phyloP scores from a whole-genome alignment of 2,888 invertebrate genomes.

The Sympetrum striolatum region DNA sequence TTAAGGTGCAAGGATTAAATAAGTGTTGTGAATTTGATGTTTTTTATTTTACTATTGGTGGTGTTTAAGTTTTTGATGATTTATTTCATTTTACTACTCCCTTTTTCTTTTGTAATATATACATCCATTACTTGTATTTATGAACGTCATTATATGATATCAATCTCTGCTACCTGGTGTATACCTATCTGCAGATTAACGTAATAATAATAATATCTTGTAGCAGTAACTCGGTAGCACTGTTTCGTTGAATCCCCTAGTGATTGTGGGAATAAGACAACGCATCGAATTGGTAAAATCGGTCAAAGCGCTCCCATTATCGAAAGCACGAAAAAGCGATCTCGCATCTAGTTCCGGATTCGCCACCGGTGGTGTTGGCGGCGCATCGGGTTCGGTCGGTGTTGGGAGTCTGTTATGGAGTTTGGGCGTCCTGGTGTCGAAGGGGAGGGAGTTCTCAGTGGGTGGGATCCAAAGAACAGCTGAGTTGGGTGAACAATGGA shows the following conservation, averaged over 20 bases:
- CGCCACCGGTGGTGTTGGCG: background rate
- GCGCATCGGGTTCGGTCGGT: background rate
- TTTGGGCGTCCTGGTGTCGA: background rate
- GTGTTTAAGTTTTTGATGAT: no score
- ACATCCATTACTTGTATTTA: no score
- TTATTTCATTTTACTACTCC: no score
- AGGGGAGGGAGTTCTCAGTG: background rate
- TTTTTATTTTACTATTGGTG: no score
- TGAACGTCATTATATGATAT: no score
- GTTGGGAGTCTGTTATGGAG: background rate
- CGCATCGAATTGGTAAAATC: background rate
- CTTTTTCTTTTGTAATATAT: no score
- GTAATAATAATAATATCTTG: no score
- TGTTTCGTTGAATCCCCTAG: no score
- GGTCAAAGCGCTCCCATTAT: background rate
- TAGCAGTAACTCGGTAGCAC: background rate
- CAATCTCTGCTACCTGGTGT: no score
- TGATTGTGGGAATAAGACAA: background rate
- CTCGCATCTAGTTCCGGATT: background rate
- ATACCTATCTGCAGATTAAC: no score
- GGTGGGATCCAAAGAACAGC: conserved; percentile 37
- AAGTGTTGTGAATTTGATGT: no score
- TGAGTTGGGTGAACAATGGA: conserved; percentile 32
- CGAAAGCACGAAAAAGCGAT: background rate
- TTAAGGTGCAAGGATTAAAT: no score